These are phyloP conservation scores for Phrynocephalus vlangalii DNA, from an alignment of 2,797 vertebrate species.

Conservation along the genomic window DNA sequence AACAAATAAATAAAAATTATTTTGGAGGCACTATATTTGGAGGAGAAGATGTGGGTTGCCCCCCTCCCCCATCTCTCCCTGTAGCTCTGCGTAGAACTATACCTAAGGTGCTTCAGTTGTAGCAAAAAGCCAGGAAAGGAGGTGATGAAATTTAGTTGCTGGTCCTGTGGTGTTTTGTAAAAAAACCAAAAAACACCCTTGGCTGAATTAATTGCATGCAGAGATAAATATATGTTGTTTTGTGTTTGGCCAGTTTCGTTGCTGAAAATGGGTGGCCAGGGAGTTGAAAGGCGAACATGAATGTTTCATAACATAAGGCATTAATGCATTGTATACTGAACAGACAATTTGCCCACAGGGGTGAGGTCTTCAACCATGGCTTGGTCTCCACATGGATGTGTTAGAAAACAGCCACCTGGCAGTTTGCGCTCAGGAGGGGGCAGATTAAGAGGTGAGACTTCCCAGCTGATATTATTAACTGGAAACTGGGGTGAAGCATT, in stretches of 20 bases:
- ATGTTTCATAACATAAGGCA: constrained; percentile 11
- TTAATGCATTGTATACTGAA: not conserved
- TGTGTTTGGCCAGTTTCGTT: constrained; percentile 2
- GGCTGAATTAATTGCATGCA: constrained; percentile 3
- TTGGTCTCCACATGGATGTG: not conserved
- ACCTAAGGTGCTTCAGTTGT: not conserved
- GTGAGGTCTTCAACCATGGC: not conserved
- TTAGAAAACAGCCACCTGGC: not conserved
- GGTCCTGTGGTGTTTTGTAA: not conserved
- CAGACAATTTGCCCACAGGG: not conserved
- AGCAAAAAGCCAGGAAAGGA: not conserved
- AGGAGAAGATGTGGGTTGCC: not conserved
- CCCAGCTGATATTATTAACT: not conserved
- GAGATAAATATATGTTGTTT: not conserved
- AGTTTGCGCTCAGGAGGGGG: not conserved
- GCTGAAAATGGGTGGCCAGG: constrained; percentile 3
- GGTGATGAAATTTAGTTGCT: not conserved
- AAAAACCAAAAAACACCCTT: not conserved
- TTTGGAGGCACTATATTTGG: not conserved
- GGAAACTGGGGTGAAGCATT: not conserved
- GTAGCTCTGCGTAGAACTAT: not conserved
- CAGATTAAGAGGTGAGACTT: not conserved
- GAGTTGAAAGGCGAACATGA: constrained; percentile 4
- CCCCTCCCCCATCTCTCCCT: rapidly evolving
- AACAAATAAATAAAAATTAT: not conserved